Evolutionary conservation across 2,797 vertebrate genomes (phyloP).

Genomic region (Peromyscus eremicus): DNA sequence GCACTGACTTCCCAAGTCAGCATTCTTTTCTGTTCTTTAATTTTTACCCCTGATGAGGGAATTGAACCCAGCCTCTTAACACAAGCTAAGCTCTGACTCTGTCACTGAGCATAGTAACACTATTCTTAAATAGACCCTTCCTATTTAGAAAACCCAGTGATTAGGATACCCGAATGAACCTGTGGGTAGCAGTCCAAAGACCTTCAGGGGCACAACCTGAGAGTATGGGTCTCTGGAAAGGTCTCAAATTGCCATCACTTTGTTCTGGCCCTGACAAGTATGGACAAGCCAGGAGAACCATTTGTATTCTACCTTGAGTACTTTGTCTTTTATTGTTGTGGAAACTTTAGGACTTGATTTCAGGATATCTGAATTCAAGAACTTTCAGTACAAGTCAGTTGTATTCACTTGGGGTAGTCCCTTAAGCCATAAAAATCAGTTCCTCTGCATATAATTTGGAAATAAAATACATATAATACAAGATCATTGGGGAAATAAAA

Average conservation of each 20-base stretch:
- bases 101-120: not conserved
- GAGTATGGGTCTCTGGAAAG: not conserved
- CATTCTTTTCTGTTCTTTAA: not conserved
- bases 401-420: not conserved
- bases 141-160: not conserved
- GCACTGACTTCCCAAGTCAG: not conserved
- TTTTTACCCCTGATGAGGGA: not conserved
- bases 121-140: not conserved
- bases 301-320: not conserved
- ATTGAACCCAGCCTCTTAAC: not conserved
- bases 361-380: not conserved
- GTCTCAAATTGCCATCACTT: not conserved
- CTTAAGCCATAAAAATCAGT: not conserved
- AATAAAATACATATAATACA: not conserved
- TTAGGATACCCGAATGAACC: not conserved
- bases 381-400: not conserved
- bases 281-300: not conserved
- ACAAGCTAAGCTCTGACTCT: not conserved
- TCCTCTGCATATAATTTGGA: constrained; percentile 13
- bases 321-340: not conserved
- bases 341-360: not conserved
- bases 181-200: not conserved
- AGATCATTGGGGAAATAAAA: not conserved
- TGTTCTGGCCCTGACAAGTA: not conserved
- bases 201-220: not conserved